Conservation (phyloP, 2,797 vertebrate species). For the Pogoniulus pusillus region DNA sequence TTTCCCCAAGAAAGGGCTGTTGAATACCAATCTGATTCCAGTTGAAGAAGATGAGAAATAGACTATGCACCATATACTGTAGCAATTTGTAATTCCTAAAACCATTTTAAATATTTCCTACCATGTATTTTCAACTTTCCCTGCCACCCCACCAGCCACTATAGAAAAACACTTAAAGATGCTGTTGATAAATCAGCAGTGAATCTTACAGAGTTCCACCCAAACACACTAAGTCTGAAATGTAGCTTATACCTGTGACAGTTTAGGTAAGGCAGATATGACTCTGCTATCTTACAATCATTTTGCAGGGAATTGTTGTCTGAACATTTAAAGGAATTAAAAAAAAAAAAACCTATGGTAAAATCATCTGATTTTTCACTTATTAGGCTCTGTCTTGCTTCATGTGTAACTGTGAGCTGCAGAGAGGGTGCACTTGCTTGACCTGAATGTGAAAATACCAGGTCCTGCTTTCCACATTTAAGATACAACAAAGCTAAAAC, state of each 20-base stretch:
- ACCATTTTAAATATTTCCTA: background rate
- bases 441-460: background rate
- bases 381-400: background rate
- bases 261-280: background rate
- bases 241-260: background rate
- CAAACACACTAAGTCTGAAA: background rate
- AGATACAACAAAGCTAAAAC: background rate
- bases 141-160: background rate
- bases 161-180: background rate
- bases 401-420: background rate
- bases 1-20: background rate
- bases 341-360: background rate
- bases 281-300: background rate
- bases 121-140: background rate
- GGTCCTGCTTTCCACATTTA: background rate
- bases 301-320: background rate
- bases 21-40: background rate
- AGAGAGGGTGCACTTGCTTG: background rate
- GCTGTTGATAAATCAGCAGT: background rate
- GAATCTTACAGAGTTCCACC: background rate
- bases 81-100: background rate
- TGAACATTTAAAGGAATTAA: background rate
- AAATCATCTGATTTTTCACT: background rate
- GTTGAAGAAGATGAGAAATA: background rate
- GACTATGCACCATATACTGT: background rate